These are phyloP conservation scores for Boleophthalmus pectinirostris DNA, from an alignment of 2,113 vertebrate species.

Conservation along the genomic window DNA sequence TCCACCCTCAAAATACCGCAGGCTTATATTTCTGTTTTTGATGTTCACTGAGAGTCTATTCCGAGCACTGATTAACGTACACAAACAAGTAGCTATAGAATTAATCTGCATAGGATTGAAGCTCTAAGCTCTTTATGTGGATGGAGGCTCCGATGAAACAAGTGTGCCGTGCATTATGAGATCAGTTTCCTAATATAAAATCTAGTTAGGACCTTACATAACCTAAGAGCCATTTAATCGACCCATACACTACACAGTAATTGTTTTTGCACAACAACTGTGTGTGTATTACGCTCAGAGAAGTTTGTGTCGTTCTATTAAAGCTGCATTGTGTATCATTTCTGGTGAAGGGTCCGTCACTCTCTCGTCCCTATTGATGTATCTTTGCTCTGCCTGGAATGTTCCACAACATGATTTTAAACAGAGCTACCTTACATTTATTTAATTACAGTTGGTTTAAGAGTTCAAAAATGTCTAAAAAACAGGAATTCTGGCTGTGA, in stretches of 20 bases:
- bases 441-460: no score
- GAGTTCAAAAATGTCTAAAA: no score
- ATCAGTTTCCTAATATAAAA: not conserved
- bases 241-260: not conserved
- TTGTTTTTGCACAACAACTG: not conserved
- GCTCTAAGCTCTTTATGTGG: conserved; percentile 2
- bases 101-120: not conserved
- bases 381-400: no score
- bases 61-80: not conserved
- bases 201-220: not conserved
- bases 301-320: not conserved
- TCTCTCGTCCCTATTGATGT: no score
- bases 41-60: not conserved
- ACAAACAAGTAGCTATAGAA: not conserved
- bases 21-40: not conserved
- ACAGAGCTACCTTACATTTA: no score
- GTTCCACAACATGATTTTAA: no score
- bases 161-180: not conserved
- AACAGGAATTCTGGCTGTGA: no score
- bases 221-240: not conserved
- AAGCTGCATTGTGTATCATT: no score
- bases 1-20: not conserved
- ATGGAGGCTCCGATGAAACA: not conserved
- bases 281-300: not conserved
- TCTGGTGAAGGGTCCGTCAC: no score